Evolutionary conservation across 2,113 vertebrate species (phyloP).

Genomic region (Phoxinus phoxinus): DNA sequence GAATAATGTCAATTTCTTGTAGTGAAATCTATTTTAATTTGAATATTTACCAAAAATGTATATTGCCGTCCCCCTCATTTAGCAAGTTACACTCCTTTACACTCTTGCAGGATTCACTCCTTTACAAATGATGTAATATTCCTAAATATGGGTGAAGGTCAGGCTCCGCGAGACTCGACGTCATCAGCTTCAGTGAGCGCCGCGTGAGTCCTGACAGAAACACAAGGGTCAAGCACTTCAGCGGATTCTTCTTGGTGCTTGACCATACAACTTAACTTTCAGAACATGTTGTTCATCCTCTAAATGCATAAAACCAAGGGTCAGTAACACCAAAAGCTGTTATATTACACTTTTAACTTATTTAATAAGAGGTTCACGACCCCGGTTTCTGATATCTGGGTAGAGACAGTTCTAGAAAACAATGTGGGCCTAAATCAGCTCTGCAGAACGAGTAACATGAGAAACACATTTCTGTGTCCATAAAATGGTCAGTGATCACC

Average conservation of each 20-base stretch:
- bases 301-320: not conserved
- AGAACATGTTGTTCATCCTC: not conserved
- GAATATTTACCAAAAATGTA: not conserved
- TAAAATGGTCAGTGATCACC: too few species aligned
- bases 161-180: too few species aligned
- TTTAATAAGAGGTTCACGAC: not conserved
- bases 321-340: not conserved
- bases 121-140: too few species aligned
- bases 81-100: not conserved
- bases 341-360: not conserved
- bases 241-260: not conserved
- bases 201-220: not conserved
- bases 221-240: conserved; percentile 8
- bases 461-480: too few species aligned
- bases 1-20: not conserved
- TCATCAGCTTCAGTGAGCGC: too few species aligned
- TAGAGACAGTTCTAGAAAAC: too few species aligned
- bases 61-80: not conserved
- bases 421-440: too few species aligned
- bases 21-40: not conserved
- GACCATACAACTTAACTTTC: not conserved
- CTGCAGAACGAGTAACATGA: too few species aligned
- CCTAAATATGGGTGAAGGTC: too few species aligned
- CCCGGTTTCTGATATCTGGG: not conserved
- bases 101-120: too few species aligned